Conservation (phyloP, 2,113 vertebrate species). For the Antennarius striatus region DNA sequence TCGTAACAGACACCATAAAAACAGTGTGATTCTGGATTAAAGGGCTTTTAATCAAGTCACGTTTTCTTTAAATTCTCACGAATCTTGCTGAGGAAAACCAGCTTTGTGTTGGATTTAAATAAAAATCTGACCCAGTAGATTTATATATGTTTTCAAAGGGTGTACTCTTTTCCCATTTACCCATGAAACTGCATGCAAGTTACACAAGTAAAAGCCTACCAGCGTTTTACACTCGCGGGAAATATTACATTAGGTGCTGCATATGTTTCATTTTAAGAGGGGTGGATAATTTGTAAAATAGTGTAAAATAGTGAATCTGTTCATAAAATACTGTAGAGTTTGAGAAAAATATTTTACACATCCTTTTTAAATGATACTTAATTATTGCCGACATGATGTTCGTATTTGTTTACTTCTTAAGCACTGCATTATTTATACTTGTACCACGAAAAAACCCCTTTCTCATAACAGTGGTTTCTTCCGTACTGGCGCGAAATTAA, state of each 20-base stretch:
- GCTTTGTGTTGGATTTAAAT: too few relatives aligned
- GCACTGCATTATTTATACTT: fast-evolving
- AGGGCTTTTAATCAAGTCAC: too few relatives aligned
- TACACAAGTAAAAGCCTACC: too few relatives aligned
- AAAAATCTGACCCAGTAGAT: too few relatives aligned
- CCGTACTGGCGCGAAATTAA: conserved; percentile 67
- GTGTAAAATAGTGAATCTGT: neutral
- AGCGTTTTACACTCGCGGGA: conserved; percentile 41
- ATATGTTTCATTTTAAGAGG: conserved; percentile 3
- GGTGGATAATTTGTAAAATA: neutral
- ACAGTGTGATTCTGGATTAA: too few relatives aligned
- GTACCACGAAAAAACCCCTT: neutral
- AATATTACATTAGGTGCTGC: conserved; percentile 8
- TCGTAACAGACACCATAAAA: too few relatives aligned
- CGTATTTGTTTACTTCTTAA: neutral
- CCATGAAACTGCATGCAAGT: too few relatives aligned
- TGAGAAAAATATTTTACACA: too few relatives aligned
- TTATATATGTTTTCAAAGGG: too few relatives aligned
- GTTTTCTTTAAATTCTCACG: too few relatives aligned
- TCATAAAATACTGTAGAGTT: fast-evolving
- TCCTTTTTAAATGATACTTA: fast-evolving
- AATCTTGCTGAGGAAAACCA: too few relatives aligned
- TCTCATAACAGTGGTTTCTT: conserved; percentile 31
- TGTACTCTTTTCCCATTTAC: too few relatives aligned
- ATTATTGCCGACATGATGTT: fast-evolving